Evolutionary conservation across 2,113 vertebrate genomes (phyloP).

Genomic region (Muntiacus reevesi): DNA sequence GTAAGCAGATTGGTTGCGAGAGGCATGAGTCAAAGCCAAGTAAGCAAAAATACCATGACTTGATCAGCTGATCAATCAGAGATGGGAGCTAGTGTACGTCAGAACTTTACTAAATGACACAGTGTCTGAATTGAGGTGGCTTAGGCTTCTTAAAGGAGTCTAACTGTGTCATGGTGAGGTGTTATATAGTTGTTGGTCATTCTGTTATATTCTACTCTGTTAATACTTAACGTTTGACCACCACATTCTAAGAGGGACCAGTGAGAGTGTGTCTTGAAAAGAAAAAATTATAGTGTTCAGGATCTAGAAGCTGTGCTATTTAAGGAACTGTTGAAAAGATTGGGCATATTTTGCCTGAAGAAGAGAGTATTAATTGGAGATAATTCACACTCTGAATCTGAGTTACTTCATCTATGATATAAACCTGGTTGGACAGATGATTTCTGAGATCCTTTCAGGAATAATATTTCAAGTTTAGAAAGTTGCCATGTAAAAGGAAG

Average conservation of each 20-base stretch:
- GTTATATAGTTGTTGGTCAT: neutral
- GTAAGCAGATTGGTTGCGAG: neutral
- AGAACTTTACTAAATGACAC: neutral
- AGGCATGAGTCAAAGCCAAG: neutral
- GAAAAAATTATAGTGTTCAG: neutral
- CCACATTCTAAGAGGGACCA: neutral
- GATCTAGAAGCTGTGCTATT: neutral
- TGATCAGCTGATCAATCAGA: neutral
- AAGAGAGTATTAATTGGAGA: neutral
- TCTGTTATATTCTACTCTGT: neutral
- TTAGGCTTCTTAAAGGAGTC: neutral
- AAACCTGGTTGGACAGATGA: neutral
- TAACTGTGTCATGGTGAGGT: neutral
- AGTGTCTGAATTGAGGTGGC: neutral
- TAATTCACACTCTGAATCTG: neutral
- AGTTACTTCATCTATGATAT: neutral
- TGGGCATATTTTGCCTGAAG: neutral
- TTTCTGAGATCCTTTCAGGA: slow-evolving; percentile 18
- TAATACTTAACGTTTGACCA: neutral
- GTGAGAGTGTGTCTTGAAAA: neutral
- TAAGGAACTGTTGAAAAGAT: slow-evolving; percentile 1
- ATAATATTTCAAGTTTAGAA: slow-evolving; percentile 34
- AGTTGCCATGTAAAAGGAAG: neutral
- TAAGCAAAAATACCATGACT: slow-evolving; percentile 11
- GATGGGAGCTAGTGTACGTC: neutral